phyloP scores from a whole-genome alignment of 2,113 vertebrate species.

The Oryctolagus cuniculus region mOryCun1.1 NC_091452.1:9402501-9403000 shows the following conservation, averaged over 20 bases:
- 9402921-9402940: conserved; percentile 29
- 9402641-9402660: conserved; percentile 53
- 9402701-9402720: conserved; percentile 99
- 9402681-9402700: conserved; percentile 99
- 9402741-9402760: conserved; percentile 97
- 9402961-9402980: conserved; percentile 44
- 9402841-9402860: not conserved
- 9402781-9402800: conserved; percentile 47
- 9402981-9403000: conserved; percentile 26
- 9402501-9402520: not conserved
- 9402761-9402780: conserved; percentile 75
- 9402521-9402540: conserved; percentile 48
- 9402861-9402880: not conserved
- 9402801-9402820: conserved; percentile 12
- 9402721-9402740: conserved; percentile 99
- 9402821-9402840: not conserved
- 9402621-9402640: conserved; percentile 14
- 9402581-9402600: not conserved
- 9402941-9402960: conserved; percentile 34
- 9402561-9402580: not conserved
- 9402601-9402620: conserved; percentile 31
- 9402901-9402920: conserved; percentile 20
- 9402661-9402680: conserved; percentile 88
- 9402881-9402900: not conserved
- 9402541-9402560: not conserved